These are phyloP conservation scores for Salvelinus sp. DNA, from an alignment of 2,113 vertebrate species.

Conservation along the genomic window DNA sequence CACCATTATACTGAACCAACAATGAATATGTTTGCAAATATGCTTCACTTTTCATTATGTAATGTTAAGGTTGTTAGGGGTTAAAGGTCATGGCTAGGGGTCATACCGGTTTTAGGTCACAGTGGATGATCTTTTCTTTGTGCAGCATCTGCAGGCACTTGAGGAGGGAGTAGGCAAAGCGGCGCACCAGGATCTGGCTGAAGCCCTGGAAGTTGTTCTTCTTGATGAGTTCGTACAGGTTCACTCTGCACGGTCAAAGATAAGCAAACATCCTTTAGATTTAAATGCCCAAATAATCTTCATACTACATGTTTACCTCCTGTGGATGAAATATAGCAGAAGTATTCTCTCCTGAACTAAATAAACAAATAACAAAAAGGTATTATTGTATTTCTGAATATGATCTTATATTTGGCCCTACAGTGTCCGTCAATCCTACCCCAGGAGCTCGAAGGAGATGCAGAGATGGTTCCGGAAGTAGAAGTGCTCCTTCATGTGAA, in stretches of 20 bases:
- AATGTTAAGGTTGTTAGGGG: no score
- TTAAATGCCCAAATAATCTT: neutral
- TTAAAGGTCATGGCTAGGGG: neutral
- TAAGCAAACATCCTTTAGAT: neutral
- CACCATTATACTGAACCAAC: no score
- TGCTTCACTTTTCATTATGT: no score
- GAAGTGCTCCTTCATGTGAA: constrained; percentile 86
- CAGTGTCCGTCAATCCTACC: constrained; percentile 31
- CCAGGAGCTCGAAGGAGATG: constrained; percentile 78
- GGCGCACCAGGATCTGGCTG: constrained; percentile 73
- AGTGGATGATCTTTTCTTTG: constrained; percentile 83
- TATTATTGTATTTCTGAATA: neutral
- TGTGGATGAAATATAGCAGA: no score
- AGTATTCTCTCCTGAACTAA: no score
- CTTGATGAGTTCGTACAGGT: constrained; percentile 83
- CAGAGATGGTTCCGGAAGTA: constrained; percentile 84
- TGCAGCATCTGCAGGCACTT: constrained; percentile 83
- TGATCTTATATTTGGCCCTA: neutral
- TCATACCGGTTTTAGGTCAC: constrained; percentile 82
- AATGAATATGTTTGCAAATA: no score
- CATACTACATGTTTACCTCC: no score
- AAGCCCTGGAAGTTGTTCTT: constrained; percentile 84
- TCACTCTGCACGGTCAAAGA: constrained; percentile 66
- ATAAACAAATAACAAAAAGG: no score
- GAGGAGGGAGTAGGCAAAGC: constrained; percentile 77